These are phyloP conservation scores for Chrysocyon brachyurus DNA, from an alignment of 2,797 vertebrate species.

Conservation along the genomic window DNA sequence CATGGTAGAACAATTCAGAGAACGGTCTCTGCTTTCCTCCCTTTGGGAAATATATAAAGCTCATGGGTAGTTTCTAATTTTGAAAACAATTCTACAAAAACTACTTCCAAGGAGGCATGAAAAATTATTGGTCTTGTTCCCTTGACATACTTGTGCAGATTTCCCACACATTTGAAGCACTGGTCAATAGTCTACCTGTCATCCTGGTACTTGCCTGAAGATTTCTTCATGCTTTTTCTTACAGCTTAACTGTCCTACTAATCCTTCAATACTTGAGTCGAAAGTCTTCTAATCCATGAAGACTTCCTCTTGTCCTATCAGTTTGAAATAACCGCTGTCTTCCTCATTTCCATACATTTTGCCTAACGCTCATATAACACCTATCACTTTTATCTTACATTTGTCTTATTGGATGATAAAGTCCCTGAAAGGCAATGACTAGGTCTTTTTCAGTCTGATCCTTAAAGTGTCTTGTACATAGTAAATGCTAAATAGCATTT, in stretches of 20 bases:
- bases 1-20: background rate
- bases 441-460: background rate
- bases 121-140: background rate
- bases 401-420: background rate
- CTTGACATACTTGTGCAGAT: background rate
- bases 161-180: background rate
- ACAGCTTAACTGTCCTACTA: slow-evolving; percentile 6
- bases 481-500: background rate
- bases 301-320: background rate
- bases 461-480: background rate
- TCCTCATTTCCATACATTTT: background rate
- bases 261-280: background rate
- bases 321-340: background rate
- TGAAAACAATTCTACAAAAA: background rate
- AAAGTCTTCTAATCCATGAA: background rate
- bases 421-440: background rate
- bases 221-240: slow-evolving; percentile 10
- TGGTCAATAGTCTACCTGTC: background rate
- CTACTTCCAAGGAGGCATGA: background rate
- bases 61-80: background rate
- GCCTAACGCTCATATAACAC: background rate
- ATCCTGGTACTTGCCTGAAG: background rate
- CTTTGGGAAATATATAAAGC: background rate
- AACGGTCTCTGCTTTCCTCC: background rate
- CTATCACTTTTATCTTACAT: background rate